Conservation (phyloP, 2,113 vertebrate genomes). For the Poeciliopsis prolifica region DNA sequence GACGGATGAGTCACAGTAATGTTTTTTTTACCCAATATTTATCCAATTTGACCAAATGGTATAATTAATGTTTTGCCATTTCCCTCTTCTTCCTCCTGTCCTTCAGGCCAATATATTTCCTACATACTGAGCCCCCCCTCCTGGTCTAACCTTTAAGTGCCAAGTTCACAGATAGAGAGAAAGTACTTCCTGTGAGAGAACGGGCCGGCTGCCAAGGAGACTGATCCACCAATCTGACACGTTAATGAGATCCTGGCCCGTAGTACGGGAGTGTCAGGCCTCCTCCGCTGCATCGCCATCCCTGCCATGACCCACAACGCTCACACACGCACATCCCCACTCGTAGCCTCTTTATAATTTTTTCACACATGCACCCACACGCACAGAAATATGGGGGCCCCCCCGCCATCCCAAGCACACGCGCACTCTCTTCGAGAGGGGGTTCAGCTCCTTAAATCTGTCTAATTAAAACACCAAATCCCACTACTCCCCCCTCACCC, state of each 20-base stretch:
- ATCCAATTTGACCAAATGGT: constrained; percentile 73
- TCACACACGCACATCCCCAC: constrained; percentile 19
- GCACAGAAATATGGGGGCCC: constrained; percentile 35
- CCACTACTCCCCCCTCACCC: constrained; percentile 82
- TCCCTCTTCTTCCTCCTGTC: constrained; percentile 31
- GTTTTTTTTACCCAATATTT: constrained; percentile 63
- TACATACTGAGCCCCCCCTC: constrained; percentile 35
- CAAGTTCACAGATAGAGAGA: constrained; percentile 78
- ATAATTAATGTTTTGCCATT: constrained; percentile 64
- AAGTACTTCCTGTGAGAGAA: constrained; percentile 79
- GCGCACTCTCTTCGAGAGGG: constrained; percentile 64
- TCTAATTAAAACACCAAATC: constrained; percentile 99
- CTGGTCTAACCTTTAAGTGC: constrained; percentile 70
- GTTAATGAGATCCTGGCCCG: constrained; percentile 91
- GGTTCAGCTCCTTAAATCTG: constrained; percentile 98
- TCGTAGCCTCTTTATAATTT: constrained; percentile 36
- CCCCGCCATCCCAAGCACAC: constrained; percentile 27
- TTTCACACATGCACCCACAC: constrained; percentile 44
- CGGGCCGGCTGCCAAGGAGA: constrained; percentile 87
- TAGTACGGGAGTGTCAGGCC: constrained; percentile 83
- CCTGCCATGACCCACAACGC: constrained; percentile 56
- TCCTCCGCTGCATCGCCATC: constrained; percentile 64
- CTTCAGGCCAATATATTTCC: constrained; percentile 52
- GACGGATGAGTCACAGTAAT: constrained; percentile 41
- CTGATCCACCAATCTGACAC: constrained; percentile 90